Evolutionary conservation across 2,113 vertebrate genomes (phyloP).

Genomic region (Anser cygnoides): DNA sequence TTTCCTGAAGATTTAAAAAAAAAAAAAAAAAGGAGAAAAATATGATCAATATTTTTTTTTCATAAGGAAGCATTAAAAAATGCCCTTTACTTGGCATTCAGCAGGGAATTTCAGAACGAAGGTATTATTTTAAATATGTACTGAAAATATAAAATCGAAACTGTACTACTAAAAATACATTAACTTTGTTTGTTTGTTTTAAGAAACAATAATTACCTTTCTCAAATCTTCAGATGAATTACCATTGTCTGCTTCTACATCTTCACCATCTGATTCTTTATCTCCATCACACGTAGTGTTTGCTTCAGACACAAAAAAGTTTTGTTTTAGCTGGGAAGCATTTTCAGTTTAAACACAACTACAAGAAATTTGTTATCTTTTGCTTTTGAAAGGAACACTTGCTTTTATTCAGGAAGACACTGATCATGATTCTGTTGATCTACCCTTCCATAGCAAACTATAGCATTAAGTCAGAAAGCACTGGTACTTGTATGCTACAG

Average conservation of each 20-base stretch:
- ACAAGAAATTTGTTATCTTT: not conserved
- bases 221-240: conserved; percentile 92
- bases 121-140: not conserved
- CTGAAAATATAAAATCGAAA: not conserved
- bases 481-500: not conserved
- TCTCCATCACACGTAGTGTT: conserved; percentile 93
- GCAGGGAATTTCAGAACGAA: not conserved
- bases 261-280: conserved; percentile 93
- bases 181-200: not conserved
- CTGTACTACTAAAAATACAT: too few relatives aligned
- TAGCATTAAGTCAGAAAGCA: not conserved
- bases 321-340: not conserved
- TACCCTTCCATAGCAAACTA: not conserved
- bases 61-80: not conserved
- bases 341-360: not conserved
- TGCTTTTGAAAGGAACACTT: not conserved
- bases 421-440: not conserved
- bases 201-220: conserved; percentile 79
- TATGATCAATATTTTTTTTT: not conserved
- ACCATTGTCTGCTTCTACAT: conserved; percentile 85
- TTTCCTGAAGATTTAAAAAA: conserved; percentile 83
- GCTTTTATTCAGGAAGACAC: not conserved
- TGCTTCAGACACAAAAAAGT: conserved; percentile 76
- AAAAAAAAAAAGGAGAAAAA: not conserved
- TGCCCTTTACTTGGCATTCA: not conserved